These are phyloP conservation scores for Labeo catla DNA, from an alignment of 2,113 vertebrate species.

Conservation along the genomic window DNA sequence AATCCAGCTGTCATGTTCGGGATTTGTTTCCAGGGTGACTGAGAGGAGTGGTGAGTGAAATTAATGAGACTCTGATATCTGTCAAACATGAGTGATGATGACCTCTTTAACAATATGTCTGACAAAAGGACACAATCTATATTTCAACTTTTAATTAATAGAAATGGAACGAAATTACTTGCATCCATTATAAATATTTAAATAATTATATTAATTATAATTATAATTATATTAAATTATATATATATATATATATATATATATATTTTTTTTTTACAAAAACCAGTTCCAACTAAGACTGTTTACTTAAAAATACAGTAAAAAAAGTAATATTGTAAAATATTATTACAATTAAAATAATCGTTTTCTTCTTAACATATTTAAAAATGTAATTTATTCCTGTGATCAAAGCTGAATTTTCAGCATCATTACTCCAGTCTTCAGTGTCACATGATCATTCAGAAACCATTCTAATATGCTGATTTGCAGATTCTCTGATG, in stretches of 20 bases:
- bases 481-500: not conserved
- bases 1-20: slow-evolving; percentile 25
- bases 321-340: too few relatives aligned
- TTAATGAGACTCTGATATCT: slow-evolving; percentile 16
- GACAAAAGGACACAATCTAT: not conserved
- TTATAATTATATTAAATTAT: too few relatives aligned
- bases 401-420: too few relatives aligned
- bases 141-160: not conserved
- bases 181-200: not conserved
- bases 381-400: too few relatives aligned
- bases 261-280: not conserved
- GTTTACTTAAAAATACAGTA: too few relatives aligned
- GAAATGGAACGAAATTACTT: not conserved
- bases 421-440: too few relatives aligned
- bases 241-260: too few relatives aligned
- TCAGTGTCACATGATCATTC: too few relatives aligned
- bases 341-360: too few relatives aligned
- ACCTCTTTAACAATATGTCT: not conserved
- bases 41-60: slow-evolving; percentile 57
- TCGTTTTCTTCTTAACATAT: too few relatives aligned
- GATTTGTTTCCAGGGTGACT: slow-evolving; percentile 58
- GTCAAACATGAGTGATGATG: not conserved
- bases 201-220: not conserved
- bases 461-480: too few relatives aligned
- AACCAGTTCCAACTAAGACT: not conserved